Percentiles rank a stretch among this genome's conserved stretches.
These are phyloP conservation scores for Bombyx mandarina DNA, from an alignment of 1,140 invertebrate genomes.

Conservation along the genomic window DNA sequence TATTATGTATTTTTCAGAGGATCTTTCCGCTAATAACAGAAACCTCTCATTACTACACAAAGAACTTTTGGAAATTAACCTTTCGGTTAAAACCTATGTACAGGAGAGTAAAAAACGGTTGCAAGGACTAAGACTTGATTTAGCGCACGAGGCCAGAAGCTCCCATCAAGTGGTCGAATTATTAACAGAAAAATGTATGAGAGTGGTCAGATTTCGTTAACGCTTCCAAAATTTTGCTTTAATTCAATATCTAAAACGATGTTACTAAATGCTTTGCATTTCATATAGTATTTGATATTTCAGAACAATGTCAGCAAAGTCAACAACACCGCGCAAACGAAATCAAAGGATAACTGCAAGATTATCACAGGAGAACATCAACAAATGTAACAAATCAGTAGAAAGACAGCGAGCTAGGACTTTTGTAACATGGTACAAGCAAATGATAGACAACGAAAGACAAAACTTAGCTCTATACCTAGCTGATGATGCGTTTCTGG, in stretches of 20 bases:
- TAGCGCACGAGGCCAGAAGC: slow-evolving; percentile 46
- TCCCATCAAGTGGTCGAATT: slow-evolving; percentile 54
- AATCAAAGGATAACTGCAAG: slow-evolving; percentile 15
- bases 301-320: slow-evolving; percentile 35
- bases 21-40: slow-evolving; percentile 38
- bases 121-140: slow-evolving; percentile 33
- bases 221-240: neutral
- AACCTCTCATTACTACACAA: slow-evolving; percentile 37
- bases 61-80: slow-evolving; percentile 54
- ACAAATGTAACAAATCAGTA: slow-evolving; percentile 21
- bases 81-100: slow-evolving; percentile 57
- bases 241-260: slow-evolving; percentile 2
- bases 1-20: slow-evolving; percentile 44
- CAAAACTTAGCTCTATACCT: slow-evolving; percentile 60
- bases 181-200: slow-evolving; percentile 50
- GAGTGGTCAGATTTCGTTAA: neutral
- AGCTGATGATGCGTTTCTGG: slow-evolving; percentile 66
- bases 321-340: slow-evolving; percentile 25
- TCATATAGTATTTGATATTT: slow-evolving; percentile 6
- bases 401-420: slow-evolving; percentile 40
- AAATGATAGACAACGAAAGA: slow-evolving; percentile 57
- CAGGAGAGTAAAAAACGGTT: slow-evolving; percentile 59
- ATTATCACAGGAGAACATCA: slow-evolving; percentile 26
- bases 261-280: neutral
- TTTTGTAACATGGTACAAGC: slow-evolving; percentile 58